Percentiles rank a stretch among this genome's conserved stretches.
Evolutionary conservation across 1,140 invertebrate species (phyloP).

Genomic region (Listronotus bonariensis): DNA sequence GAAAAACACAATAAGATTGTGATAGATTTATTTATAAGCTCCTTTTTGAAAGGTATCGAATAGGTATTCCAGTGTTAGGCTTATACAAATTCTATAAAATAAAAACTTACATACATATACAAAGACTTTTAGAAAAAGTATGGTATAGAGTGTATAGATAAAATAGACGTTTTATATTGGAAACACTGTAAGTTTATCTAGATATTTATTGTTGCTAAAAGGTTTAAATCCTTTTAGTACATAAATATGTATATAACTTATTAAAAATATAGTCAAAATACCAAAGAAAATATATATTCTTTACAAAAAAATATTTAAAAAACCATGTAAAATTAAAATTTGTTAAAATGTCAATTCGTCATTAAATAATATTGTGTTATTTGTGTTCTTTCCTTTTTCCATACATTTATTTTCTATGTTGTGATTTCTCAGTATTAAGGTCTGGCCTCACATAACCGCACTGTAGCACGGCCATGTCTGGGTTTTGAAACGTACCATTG

Average conservation of each 20-base stretch:
- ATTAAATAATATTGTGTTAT: no score
- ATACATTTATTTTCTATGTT: no score
- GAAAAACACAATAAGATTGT: slow-evolving; percentile 6
- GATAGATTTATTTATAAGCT: slow-evolving; percentile 5
- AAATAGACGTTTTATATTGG: slow-evolving; percentile 15
- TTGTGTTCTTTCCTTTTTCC: no score
- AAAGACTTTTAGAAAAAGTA: background rate
- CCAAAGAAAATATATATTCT: slow-evolving; percentile 21
- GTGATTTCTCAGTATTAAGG: no score
- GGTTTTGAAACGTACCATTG: no score
- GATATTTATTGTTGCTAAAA: background rate
- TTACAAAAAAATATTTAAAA: slow-evolving; percentile 4
- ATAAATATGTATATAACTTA: background rate
- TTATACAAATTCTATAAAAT: slow-evolving; percentile 15
- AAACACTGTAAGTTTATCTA: slow-evolving; percentile 1
- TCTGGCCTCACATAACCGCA: no score
- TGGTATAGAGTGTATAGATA: slow-evolving; percentile 9
- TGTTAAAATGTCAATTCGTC: no score
- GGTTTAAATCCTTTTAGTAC: background rate
- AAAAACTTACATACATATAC: slow-evolving; percentile 1
- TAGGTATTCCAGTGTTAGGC: slow-evolving; percentile 10
- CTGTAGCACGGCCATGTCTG: no score
- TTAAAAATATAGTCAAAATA: slow-evolving; percentile 21
- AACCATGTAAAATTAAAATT: no score
- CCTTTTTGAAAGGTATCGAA: background rate